Percentiles rank a stretch among this genome's conserved stretches.
These are phyloP conservation scores for Nothoprocta pentlandii DNA, from an alignment of 2,113 vertebrate genomes.

Conservation along the genomic window DNA sequence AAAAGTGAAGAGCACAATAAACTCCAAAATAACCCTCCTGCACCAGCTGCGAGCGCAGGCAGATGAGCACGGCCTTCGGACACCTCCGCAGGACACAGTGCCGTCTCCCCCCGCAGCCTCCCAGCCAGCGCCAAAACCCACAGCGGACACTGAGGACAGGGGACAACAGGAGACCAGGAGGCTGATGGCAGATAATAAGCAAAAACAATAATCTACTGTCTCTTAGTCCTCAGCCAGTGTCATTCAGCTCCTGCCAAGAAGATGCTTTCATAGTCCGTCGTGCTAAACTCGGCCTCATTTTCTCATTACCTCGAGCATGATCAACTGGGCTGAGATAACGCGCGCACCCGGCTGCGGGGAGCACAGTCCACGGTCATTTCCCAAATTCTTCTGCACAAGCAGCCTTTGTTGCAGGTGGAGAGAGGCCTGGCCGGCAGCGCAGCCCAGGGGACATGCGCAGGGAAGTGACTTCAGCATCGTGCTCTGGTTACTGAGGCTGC, in stretches of 20 bases:
- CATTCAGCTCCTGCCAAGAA: slow-evolving; percentile 82
- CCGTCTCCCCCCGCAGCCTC: slow-evolving; percentile 8
- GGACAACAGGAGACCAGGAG: slow-evolving; percentile 79
- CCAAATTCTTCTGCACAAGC: slow-evolving; percentile 81
- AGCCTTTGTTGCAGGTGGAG: slow-evolving; percentile 81
- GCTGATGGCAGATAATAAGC: slow-evolving; percentile 83
- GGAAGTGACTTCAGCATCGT: background rate
- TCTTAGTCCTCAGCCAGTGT: slow-evolving; percentile 78
- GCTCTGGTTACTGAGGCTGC: slow-evolving; percentile 51
- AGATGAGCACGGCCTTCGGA: slow-evolving; percentile 51
- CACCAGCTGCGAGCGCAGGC: background rate
- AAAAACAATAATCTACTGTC: slow-evolving; percentile 85
- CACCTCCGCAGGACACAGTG: slow-evolving; percentile 28
- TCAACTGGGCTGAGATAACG: slow-evolving; percentile 80
- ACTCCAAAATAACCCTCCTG: slow-evolving; percentile 69
- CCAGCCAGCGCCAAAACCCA: slow-evolving; percentile 67
- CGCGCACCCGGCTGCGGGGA: slow-evolving; percentile 66
- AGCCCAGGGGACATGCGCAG: slow-evolving; percentile 27
- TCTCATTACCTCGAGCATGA: slow-evolving; percentile 78
- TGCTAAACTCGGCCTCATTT: slow-evolving; percentile 81
- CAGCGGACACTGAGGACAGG: slow-evolving; percentile 77
- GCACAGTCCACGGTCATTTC: slow-evolving; percentile 72
- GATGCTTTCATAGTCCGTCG: slow-evolving; percentile 80
- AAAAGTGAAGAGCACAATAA: slow-evolving; percentile 79
- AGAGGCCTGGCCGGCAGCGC: slow-evolving; percentile 52